These are phyloP conservation scores for Urocitellus parryii DNA, from an alignment of 2,113 vertebrate species.

Conservation along the genomic window DNA sequence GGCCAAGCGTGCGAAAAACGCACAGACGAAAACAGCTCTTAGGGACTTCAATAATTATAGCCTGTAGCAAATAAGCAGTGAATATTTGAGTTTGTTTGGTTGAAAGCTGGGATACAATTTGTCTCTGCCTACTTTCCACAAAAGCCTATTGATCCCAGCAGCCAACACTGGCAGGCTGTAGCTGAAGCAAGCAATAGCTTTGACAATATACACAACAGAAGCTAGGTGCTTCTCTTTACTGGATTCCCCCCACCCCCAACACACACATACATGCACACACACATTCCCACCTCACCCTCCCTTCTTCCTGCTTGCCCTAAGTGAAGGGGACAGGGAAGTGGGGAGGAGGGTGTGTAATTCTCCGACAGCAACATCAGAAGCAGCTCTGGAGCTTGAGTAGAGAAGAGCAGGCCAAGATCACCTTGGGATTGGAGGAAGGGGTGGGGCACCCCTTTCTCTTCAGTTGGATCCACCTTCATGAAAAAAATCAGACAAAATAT, in stretches of 20 bases:
- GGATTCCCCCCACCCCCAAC: background rate
- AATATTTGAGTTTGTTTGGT: conserved; percentile 45
- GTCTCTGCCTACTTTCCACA: conserved; percentile 66
- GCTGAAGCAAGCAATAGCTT: conserved; percentile 81
- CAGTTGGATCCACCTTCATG: conserved; percentile 91
- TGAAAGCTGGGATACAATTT: conserved; percentile 69
- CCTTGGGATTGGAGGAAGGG: conserved; percentile 95
- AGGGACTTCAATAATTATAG: conserved; percentile 52
- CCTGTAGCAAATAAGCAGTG: conserved; percentile 71
- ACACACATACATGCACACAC: background rate
- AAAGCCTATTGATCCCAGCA: conserved; percentile 19
- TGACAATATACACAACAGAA: conserved; percentile 80
- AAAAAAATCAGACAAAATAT: conserved; percentile 63
- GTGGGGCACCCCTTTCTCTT: conserved; percentile 96
- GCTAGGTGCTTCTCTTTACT: conserved; percentile 72
- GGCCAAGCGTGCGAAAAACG: conserved; percentile 73
- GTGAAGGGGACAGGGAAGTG: conserved; percentile 55
- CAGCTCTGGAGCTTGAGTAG: conserved; percentile 65
- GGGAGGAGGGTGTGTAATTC: conserved; percentile 59
- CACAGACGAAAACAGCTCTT: conserved; percentile 50
- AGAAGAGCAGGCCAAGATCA: conserved; percentile 88
- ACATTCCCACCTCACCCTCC: background rate
- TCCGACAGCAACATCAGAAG: conserved; percentile 75
- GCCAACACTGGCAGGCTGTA: conserved; percentile 56
- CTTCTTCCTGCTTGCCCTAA: background rate